Evolutionary conservation across 2,888 invertebrate genomes (phyloP), one percentile per base, ranked within the genome.

Genomic region (Nyleta sp.): DNA sequence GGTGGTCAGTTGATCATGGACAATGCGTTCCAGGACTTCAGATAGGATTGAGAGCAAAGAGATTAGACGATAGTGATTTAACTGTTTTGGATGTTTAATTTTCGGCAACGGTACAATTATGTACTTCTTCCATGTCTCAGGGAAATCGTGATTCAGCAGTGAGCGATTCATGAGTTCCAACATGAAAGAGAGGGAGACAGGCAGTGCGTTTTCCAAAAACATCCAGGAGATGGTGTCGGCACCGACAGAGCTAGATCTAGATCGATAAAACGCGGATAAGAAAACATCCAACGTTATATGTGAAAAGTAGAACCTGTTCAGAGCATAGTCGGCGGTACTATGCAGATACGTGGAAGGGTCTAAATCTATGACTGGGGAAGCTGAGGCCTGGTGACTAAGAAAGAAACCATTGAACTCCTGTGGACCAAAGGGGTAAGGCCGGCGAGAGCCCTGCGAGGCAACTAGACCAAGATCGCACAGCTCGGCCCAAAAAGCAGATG

Each of bases 11-110:
- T 70, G 57, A 17, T 42, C 38, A 59, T 50, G 18, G n/a, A 46
- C 59, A 35, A 59, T 24, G 17, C 22, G 22, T 48, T 74, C 67
- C 10, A 60, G 46, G 13, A 60, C 13, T 28, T 52, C 17, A n/a
- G 46, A 68, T 6, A 46, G 7, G 7, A 50, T 13, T 42, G 42
- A 15, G 1, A 60, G 18, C 7, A 44, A 5, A 1, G 73, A 73
- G 8, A 46, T 65, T 20, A 44, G 53, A 52, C 46, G 42, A 10
- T 44, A 31, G 13, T 60, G 44, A 10, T n/a, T 11, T 15, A 55
- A 11, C 4, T 15, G 3, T 6, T 2, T 33, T 1, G 38, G 18
- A 38, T 55, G 13, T 18, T n/a, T 18, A 7, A 38, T n/a, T 18
- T 55, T 55, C 11, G 18, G 18, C 2, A 40, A 11, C n/a, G 57